Percentiles rank a stretch among this genome's conserved stretches.
Evolutionary conservation across 2,888 invertebrate species (phyloP).

Genomic region (Drosophila longiperda): DNA sequence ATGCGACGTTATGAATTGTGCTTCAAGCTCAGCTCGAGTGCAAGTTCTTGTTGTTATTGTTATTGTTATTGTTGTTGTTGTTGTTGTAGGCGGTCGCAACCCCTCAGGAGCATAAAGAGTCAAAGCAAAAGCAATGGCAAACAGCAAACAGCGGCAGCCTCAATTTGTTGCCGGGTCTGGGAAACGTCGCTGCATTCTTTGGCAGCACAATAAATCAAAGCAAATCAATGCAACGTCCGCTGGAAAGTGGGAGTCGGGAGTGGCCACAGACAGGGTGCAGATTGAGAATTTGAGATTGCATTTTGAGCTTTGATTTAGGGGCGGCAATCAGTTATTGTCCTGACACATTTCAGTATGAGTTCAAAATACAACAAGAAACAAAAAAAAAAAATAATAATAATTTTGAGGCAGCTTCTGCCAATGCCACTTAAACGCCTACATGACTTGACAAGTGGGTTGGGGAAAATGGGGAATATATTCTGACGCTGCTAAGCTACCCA

Average conservation of each 20-base stretch:
- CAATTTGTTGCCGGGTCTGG: slow-evolving; percentile 34
- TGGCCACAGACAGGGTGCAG: not conserved
- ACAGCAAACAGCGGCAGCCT: slow-evolving; percentile 16
- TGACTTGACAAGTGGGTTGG: slow-evolving; percentile 52
- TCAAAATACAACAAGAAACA: not conserved
- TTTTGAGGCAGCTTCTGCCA: slow-evolving; percentile 32
- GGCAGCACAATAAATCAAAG: slow-evolving; percentile 83
- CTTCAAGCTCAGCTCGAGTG: slow-evolving; percentile 77
- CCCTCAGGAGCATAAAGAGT: slow-evolving; percentile 45
- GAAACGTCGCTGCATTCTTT: slow-evolving; percentile 63
- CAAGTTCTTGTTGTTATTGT: slow-evolving; percentile 41
- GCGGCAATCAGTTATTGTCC: slow-evolving; percentile 56
- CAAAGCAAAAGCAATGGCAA: slow-evolving; percentile 5
- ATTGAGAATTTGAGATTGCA: not conserved
- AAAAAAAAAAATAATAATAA: not conserved
- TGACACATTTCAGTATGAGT: slow-evolving; percentile 44
- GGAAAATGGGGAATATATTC: not conserved
- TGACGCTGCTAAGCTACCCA: slow-evolving; percentile 22
- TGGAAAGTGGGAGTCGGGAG: slow-evolving; percentile 35
- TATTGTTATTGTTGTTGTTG: slow-evolving; percentile 14
- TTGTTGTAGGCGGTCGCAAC: slow-evolving; percentile 53
- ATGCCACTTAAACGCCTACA: slow-evolving; percentile 68
- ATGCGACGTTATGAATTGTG: slow-evolving; percentile 81
- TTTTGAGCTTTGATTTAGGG: slow-evolving; percentile 57
- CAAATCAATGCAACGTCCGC: slow-evolving; percentile 80